Evolutionary conservation across 2,113 vertebrate species (phyloP).

Genomic region (Dendrocopos noguchii): DNA sequence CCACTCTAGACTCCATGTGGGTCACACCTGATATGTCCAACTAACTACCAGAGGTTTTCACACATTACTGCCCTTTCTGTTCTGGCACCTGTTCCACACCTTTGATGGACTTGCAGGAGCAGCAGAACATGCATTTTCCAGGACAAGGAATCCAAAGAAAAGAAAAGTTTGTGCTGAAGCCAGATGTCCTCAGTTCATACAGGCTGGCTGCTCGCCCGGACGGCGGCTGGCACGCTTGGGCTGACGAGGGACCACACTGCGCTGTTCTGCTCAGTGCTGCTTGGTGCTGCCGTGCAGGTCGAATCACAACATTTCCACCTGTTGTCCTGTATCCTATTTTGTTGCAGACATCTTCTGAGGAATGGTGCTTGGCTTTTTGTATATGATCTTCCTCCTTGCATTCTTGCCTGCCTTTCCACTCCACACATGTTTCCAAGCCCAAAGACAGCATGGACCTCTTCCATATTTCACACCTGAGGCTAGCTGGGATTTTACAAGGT

Average conservation of each 20-base stretch:
- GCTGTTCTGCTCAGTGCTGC: not conserved
- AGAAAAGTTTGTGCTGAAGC: not conserved
- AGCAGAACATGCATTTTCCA: not conserved
- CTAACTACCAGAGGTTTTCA: not conserved
- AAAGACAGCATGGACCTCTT: not conserved
- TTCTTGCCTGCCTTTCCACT: accelerated
- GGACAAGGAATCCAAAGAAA: not conserved
- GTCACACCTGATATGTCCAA: not conserved
- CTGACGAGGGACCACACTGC: not conserved
- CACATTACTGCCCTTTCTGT: not conserved
- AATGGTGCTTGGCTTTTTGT: not conserved
- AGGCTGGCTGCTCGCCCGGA: not conserved
- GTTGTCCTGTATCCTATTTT: not conserved
- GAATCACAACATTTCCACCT: accelerated
- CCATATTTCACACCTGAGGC: not conserved
- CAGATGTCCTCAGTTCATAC: not conserved
- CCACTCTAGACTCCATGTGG: not conserved
- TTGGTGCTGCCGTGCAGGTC: not conserved
- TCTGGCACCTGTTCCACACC: not conserved
- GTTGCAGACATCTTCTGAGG: not conserved
- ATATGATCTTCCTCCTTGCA: not conserved
- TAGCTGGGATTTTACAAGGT: not conserved
- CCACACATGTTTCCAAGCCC: not conserved
- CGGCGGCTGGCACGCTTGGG: not conserved
- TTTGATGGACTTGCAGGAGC: not conserved